phyloP scores from a whole-genome alignment of 2,888 invertebrate genomes.

The Eutolmus rufibarbis region DNA sequence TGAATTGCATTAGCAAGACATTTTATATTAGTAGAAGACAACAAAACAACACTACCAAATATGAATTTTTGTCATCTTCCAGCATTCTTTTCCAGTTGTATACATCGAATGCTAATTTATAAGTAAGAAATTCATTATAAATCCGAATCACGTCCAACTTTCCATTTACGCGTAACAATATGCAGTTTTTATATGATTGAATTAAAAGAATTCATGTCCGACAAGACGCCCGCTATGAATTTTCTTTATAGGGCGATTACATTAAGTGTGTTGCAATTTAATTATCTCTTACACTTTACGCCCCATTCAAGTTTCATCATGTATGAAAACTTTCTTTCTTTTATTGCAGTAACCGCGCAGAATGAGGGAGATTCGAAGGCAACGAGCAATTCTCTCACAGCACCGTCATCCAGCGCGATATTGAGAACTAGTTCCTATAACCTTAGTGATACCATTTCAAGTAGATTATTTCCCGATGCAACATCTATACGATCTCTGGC shows the following conservation, averaged over 20 bases:
- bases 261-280: not conserved
- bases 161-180: not conserved
- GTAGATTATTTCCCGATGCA: constrained; percentile 68
- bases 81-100: not conserved
- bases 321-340: not conserved
- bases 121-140: not conserved
- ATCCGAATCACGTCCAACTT: not conserved
- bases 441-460: constrained; percentile 70
- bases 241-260: not conserved
- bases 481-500: constrained; percentile 80
- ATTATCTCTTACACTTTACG: not conserved
- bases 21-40: not conserved
- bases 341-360: constrained; percentile 32
- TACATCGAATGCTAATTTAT: not conserved
- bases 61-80: not conserved
- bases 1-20: not conserved
- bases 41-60: not conserved
- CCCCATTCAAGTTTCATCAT: not conserved
- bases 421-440: constrained; percentile 64
- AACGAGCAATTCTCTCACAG: constrained; percentile 63
- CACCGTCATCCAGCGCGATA: constrained; percentile 61
- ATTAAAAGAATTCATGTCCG: not conserved
- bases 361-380: constrained; percentile 48
- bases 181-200: not conserved
- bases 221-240: not conserved